Conservation (phyloP, 2,113 vertebrate genomes). For the Microtus pennsylvanicus region DNA sequence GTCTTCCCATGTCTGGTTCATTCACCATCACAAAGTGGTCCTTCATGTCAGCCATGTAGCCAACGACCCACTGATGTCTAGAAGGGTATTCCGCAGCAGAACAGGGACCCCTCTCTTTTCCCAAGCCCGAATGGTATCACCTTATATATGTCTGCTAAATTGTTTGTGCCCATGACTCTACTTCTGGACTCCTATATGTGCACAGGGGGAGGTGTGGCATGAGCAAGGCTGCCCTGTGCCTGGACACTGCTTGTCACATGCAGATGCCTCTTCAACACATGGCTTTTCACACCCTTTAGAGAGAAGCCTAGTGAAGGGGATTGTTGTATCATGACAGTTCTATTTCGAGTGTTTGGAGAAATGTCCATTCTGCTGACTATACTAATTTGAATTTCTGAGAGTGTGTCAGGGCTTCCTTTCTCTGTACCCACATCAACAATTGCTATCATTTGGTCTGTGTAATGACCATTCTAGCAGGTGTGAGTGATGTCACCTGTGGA, state of each 20-base stretch:
- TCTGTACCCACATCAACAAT: background rate
- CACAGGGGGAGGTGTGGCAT: background rate
- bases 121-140: background rate
- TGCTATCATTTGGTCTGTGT: background rate
- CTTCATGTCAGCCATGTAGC: background rate
- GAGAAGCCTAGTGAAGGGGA: background rate
- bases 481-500: too few species aligned
- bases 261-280: too few species aligned
- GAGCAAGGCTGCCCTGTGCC: background rate
- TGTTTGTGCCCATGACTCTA: background rate
- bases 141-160: background rate
- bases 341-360: background rate
- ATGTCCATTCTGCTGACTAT: background rate
- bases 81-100: background rate
- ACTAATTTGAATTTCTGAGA: background rate
- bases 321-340: background rate
- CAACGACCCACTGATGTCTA: background rate
- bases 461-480: background rate
- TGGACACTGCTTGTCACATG: background rate
- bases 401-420: background rate
- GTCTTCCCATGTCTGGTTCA: background rate
- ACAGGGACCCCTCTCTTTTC: background rate
- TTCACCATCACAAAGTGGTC: background rate
- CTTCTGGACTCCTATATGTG: too few species aligned
- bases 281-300: background rate